phyloP scores from a whole-genome alignment of 2,888 invertebrate genomes.

The Carcina quercana region DNA sequence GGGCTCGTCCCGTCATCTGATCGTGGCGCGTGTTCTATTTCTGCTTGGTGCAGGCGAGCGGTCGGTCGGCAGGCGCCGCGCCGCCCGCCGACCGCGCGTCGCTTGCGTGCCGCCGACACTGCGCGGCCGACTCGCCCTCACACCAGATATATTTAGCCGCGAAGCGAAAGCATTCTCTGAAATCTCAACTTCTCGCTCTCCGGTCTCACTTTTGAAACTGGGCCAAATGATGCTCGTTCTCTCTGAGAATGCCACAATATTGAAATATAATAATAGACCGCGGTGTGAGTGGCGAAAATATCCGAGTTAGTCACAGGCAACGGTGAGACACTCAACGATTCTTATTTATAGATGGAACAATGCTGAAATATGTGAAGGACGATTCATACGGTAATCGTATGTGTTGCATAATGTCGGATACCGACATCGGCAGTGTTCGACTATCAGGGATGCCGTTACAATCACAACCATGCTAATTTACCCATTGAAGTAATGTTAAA shows the following conservation, averaged over 20 bases:
- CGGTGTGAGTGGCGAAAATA: conserved; percentile 63
- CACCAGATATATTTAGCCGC: conserved; percentile 61
- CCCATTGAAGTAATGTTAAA: no score
- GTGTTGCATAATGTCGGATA: conserved; percentile 7
- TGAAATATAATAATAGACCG: conserved; percentile 69
- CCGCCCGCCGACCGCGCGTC: conserved; percentile 18
- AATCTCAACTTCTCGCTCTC: conserved; percentile 65
- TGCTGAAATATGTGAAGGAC: conserved; percentile 61
- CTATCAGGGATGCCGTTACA: no score
- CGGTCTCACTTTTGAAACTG: conserved; percentile 71
- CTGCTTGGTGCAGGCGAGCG: conserved; percentile 28
- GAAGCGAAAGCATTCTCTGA: conserved; percentile 66
- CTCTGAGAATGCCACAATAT: conserved; percentile 71
- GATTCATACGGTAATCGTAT: conserved; percentile 10
- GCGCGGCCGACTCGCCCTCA: conserved; percentile 14
- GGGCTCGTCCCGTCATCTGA: conserved; percentile 23
- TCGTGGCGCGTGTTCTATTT: conserved; percentile 46
- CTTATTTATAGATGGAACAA: conserved; percentile 56
- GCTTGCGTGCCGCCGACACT: no score
- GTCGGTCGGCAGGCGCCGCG: conserved; percentile 11
- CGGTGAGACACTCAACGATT: conserved; percentile 43
- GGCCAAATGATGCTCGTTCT: conserved; percentile 69
- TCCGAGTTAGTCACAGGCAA: conserved; percentile 57
- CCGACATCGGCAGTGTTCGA: neutral
- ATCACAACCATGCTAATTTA: no score